These are phyloP conservation scores for Trematomus loennbergii DNA, from an alignment of 2,113 vertebrate species.

Conservation along the genomic window DNA sequence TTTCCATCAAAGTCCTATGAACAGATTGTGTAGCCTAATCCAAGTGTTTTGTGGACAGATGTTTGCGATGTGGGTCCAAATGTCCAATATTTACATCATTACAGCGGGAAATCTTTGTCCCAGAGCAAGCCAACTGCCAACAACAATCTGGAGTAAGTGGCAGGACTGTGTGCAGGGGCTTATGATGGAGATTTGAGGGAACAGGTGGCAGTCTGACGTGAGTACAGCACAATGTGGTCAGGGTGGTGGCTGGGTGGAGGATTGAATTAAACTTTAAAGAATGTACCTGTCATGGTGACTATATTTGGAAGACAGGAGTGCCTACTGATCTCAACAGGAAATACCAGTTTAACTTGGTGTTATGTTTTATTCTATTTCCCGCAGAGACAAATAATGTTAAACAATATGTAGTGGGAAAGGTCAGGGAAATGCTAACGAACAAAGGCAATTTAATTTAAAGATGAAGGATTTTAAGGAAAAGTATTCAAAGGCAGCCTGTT, in stretches of 20 bases:
- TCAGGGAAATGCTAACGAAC: conserved; percentile 9
- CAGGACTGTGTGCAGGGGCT: conserved; percentile 37
- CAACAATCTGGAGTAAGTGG: conserved; percentile 27
- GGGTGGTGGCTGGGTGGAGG: neutral
- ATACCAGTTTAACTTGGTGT: neutral
- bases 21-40: conserved; percentile 43
- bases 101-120: conserved; percentile 26
- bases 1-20: conserved; percentile 13
- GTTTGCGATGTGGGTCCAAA: conserved; percentile 35
- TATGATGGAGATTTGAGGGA: conserved; percentile 1
- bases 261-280: neutral
- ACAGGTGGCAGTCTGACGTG: conserved; percentile 21
- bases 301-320: neutral
- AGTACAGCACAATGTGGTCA: conserved; percentile 9
- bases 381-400: neutral
- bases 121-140: conserved; percentile 10
- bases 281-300: neutral
- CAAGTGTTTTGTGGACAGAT: conserved; percentile 27
- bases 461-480: conserved; percentile 15
- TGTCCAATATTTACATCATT: conserved; percentile 50
- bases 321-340: neutral
- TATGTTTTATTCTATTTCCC: neutral
- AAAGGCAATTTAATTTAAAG: conserved; percentile 15
- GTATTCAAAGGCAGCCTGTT: neutral
- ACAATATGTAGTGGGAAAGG: neutral